Evolutionary conservation across 2,113 vertebrate genomes (phyloP).

Genomic region (Herpetotheres cachinnans): DNA sequence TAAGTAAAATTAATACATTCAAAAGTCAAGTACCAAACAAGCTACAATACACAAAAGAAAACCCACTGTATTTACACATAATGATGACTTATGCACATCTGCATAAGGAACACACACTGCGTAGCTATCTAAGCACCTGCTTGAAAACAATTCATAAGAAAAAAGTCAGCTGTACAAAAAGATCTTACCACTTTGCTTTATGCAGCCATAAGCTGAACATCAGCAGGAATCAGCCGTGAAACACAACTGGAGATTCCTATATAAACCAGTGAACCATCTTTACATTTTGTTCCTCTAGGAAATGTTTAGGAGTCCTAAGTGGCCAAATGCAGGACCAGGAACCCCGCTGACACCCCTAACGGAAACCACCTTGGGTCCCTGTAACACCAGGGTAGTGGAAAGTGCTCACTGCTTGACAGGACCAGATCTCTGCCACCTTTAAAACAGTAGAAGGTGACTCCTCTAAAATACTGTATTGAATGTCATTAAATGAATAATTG

Average conservation of each 20-base stretch:
- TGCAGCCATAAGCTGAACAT: accelerated
- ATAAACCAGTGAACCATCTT: not conserved
- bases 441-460: not conserved
- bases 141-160: not conserved
- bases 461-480: not conserved
- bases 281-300: not conserved
- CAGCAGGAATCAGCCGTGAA: not conserved
- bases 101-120: not conserved
- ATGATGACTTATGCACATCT: not conserved
- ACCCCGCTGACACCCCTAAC: accelerated
- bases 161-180: not conserved
- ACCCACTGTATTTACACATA: not conserved
- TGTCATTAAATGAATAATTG: not conserved
- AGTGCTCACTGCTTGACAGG: not conserved
- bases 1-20: not conserved
- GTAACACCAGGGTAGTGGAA: accelerated
- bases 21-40: not conserved
- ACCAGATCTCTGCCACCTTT: not conserved
- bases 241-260: not conserved
- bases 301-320: not conserved
- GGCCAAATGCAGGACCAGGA: not conserved
- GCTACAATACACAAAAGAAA: not conserved
- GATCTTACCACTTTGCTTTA: not conserved
- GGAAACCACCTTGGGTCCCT: not conserved
- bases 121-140: not conserved